Percentiles rank a stretch among this genome's conserved stretches.
These are phyloP conservation scores for Acomys russatus DNA, from an alignment of 2,797 vertebrate species.

Conservation along the genomic window DNA sequence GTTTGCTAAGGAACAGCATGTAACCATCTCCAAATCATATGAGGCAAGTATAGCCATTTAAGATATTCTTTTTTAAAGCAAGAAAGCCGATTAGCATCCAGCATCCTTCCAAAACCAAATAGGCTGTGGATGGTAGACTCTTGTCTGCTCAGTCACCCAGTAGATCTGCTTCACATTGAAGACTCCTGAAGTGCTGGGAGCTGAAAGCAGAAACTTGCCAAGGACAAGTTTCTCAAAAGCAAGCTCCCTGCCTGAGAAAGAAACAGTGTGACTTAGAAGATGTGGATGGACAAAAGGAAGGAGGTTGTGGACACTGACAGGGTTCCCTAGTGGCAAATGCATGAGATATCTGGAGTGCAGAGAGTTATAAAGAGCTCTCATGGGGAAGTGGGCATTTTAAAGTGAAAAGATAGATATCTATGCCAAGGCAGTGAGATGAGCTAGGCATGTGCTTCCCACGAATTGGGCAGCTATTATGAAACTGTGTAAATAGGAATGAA, in stretches of 20 bases:
- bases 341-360: neutral
- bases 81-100: conserved; percentile 21
- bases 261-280: neutral
- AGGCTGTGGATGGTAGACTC: neutral
- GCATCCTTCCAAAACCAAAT: neutral
- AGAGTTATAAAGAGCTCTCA: neutral
- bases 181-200: neutral
- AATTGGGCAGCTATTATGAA: neutral
- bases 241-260: neutral
- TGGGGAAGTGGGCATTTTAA: neutral
- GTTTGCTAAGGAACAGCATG: neutral
- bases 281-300: neutral
- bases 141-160: neutral
- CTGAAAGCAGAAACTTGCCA: neutral
- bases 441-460: neutral
- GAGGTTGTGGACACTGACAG: neutral
- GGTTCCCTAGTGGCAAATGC: neutral
- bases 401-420: neutral
- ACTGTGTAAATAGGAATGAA: neutral
- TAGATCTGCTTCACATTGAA: neutral
- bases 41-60: conserved; percentile 32
- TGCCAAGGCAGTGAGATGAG: neutral
- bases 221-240: neutral
- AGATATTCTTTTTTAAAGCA: conserved; percentile 24
- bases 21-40: neutral